Percentiles rank a stretch among this genome's conserved stretches.
These are phyloP conservation scores for Caenorhabditis elegans DNA, from an alignment of 1,140 invertebrate genomes.

Conservation along the genomic window WBcel235 BX284603.4:808001-808500, in stretches of 20 bases:
- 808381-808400: neutral
- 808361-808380: neutral
- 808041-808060: neutral
- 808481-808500: too few relatives aligned
- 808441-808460: too few relatives aligned
- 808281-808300: neutral
- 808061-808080: neutral
- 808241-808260: too few relatives aligned
- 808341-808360: neutral
- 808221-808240: too few relatives aligned
- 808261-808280: too few relatives aligned
- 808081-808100: conserved; percentile 37
- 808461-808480: too few relatives aligned
- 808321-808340: neutral
- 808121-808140: conserved; percentile 30
- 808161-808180: too few relatives aligned
- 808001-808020: conserved; percentile 7
- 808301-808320: neutral
- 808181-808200: too few relatives aligned
- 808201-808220: too few relatives aligned
- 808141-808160: too few relatives aligned
- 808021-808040: neutral
- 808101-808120: conserved; percentile 38
- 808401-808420: neutral
- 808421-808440: neutral